A percentile compares a stretch with the other conserved stretches of the same genome.
phyloP scores from a whole-genome alignment of 2,113 vertebrate genomes.

The Xiphorhynchus elegans region DNA sequence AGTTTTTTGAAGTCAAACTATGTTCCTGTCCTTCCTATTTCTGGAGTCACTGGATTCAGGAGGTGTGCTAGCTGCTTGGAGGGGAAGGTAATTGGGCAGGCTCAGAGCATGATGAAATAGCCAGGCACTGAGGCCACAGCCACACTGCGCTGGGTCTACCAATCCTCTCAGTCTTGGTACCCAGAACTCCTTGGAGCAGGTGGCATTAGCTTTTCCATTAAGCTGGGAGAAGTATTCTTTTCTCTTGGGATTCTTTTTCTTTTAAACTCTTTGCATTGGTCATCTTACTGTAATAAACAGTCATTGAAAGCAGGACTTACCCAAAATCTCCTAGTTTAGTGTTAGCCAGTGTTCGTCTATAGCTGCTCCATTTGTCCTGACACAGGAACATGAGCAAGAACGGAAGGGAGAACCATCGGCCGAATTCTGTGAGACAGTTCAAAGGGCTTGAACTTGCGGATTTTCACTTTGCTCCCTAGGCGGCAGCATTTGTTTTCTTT shows the following conservation, averaged over 20 bases:
- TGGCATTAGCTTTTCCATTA: not conserved
- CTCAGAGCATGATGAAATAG: not conserved
- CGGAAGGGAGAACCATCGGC: not conserved
- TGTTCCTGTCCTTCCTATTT: not conserved
- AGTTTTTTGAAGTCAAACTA: not conserved
- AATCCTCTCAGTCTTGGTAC: not conserved
- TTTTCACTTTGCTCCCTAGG: conserved; percentile 10
- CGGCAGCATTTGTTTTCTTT: conserved; percentile 30
- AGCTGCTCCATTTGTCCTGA: not conserved
- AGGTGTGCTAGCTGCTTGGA: not conserved
- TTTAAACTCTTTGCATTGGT: not conserved
- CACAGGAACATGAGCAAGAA: not conserved
- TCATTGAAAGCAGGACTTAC: not conserved
- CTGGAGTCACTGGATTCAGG: not conserved
- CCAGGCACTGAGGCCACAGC: not conserved
- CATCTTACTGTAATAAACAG: not conserved
- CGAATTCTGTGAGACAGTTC: not conserved
- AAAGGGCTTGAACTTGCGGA: not conserved
- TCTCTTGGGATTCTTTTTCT: not conserved
- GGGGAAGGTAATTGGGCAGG: not conserved
- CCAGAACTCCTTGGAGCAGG: not conserved
- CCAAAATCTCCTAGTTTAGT: not conserved
- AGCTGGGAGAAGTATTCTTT: not conserved
- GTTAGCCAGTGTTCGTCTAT: no score
- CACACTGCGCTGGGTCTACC: not conserved